Evolutionary conservation across 2,797 vertebrate genomes (phyloP).

Genomic region (Rousettus madagascariensis): DNA sequence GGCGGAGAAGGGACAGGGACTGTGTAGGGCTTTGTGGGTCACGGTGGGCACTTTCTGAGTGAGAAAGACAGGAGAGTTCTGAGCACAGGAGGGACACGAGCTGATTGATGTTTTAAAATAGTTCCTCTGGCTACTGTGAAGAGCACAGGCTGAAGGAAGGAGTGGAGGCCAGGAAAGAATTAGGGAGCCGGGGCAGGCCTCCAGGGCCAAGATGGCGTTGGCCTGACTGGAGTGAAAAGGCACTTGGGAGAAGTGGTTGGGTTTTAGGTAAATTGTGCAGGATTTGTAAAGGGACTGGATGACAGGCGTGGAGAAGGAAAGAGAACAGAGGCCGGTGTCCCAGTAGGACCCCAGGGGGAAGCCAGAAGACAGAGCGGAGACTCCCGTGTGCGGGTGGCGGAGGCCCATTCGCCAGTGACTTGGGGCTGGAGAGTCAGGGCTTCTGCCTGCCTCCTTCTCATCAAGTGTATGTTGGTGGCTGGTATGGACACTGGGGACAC

Average conservation of each 20-base stretch:
- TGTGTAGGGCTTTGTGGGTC: not conserved
- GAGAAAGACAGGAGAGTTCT: not conserved
- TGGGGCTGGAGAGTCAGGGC: not conserved
- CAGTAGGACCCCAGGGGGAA: not conserved
- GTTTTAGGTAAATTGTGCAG: not conserved
- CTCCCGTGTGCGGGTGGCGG: not conserved
- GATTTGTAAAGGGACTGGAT: not conserved
- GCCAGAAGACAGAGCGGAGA: not conserved
- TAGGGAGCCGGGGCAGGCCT: not conserved
- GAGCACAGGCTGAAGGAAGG: not conserved
- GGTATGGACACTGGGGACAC: not conserved
- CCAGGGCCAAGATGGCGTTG: not conserved
- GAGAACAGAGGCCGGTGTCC: not conserved
- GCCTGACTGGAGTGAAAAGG: not conserved
- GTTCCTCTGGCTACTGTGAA: not conserved
- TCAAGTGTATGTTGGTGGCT: not conserved
- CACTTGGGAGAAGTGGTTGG: not conserved
- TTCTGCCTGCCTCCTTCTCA: not conserved
- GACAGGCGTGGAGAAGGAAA: not conserved
- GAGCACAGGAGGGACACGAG: not conserved
- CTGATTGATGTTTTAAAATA: not conserved
- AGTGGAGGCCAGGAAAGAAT: not conserved
- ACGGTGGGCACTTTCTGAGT: not conserved
- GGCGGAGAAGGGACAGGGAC: not conserved
- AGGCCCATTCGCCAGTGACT: not conserved